Base-by-base conservation (phyloP, 2,888 invertebrate species). In the Tanypteryx hageni region DNA sequence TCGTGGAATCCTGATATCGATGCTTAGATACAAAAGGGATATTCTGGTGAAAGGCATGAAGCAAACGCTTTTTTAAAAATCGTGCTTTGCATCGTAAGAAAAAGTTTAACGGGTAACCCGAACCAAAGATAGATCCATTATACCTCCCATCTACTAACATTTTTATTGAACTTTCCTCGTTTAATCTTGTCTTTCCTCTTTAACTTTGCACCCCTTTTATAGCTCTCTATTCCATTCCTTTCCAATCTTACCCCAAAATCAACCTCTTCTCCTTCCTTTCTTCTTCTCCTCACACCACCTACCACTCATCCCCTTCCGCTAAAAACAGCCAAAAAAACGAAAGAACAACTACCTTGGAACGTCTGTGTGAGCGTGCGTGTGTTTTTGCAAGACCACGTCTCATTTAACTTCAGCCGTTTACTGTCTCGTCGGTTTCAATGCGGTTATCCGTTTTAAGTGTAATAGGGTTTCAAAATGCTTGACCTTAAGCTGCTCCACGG, bases 401-500 rank as follows among this genome's bases (percentile, higher is more conserved):
- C 68, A 68, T 68, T 68, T 68, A 68, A n/a, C 68, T 68, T n/a
- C 9, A 22, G 68, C 68, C 68, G 68, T 68, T 68, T 68, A 68
- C 68, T 76, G 76, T 27, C 27, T 76, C 22, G 76, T 27, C 76
- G 76, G 76, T 27, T 27, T 76, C 76, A 76, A 76, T 76, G 76
- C 76, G 76, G 22, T 76, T 27, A 22, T 76, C 76, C 76, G 22
- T 27, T 76, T 68, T 68, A 68, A 68, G 68, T 22, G 68, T 68
- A 68, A 68, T 68, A 68, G 68, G 22, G 68, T 76, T 27, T 27
- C 76, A 76, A 76, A 76, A 76, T 76, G 76, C 76, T 76, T 76
- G 76, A 76, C 76, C 76, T 76, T 27, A 68, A 68, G 68, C n/a
- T 22, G 16, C 68, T 68, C 68, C 68, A 68, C 18, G 68, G n/a